Evolutionary conservation across 1,140 invertebrate genomes (phyloP).

Genomic region (Drosophila nannoptera): DNA sequence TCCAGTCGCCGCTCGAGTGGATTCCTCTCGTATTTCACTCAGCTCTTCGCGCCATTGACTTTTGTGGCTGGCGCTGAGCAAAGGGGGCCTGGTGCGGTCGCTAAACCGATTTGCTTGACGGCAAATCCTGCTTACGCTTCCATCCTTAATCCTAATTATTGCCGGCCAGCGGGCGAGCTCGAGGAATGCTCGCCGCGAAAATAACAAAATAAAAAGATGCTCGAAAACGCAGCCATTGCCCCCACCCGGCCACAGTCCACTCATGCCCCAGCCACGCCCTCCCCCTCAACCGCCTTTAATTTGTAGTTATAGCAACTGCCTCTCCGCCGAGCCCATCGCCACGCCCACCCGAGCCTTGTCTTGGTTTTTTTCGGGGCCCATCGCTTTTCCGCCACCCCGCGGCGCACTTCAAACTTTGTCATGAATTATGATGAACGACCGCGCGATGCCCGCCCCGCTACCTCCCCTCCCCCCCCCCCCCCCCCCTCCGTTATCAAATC

Average conservation of each 20-base stretch:
- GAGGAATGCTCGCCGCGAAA: slow-evolving; percentile 25
- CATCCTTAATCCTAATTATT: slow-evolving; percentile 79
- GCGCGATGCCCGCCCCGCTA: slow-evolving; percentile 6
- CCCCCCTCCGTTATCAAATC: background rate
- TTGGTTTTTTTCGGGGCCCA: slow-evolving; percentile 22
- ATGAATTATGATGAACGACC: slow-evolving; percentile 77
- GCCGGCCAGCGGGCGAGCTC: slow-evolving; percentile 44
- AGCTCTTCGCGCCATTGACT: slow-evolving; percentile 73
- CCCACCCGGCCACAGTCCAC: background rate
- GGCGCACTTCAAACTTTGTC: slow-evolving; percentile 75
- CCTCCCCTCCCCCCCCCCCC: slow-evolving; percentile 5
- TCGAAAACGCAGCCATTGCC: slow-evolving; percentile 36
- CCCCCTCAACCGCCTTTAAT: slow-evolving; percentile 46
- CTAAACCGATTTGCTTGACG: slow-evolving; percentile 68
- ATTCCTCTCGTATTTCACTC: slow-evolving; percentile 67
- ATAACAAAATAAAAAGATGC: slow-evolving; percentile 34
- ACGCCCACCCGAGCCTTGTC: slow-evolving; percentile 27
- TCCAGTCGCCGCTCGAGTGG: slow-evolving; percentile 15
- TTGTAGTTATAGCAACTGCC: slow-evolving; percentile 63
- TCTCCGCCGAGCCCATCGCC: background rate
- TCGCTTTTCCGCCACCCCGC: slow-evolving; percentile 32
- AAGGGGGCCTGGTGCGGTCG: slow-evolving; percentile 7
- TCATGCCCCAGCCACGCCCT: slow-evolving; percentile 27
- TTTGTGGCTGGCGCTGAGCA: slow-evolving; percentile 22
- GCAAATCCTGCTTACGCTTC: slow-evolving; percentile 78